Conservation (phyloP, 2,113 vertebrate species). For the Recurvirostra avosetta region DNA sequence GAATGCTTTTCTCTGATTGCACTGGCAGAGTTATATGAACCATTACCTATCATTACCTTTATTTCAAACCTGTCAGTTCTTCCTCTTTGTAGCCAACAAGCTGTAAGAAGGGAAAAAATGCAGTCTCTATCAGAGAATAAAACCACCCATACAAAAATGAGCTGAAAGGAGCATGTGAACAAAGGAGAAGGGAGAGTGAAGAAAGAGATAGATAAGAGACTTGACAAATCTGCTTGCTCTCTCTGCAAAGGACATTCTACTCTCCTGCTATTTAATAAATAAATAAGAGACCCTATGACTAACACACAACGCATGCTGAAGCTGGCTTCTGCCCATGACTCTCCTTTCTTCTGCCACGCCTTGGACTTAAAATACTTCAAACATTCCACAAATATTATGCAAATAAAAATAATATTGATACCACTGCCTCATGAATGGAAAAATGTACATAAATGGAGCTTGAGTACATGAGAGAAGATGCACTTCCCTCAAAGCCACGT, state of each 20-base stretch:
- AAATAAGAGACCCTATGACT: neutral
- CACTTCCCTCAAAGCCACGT: slow-evolving; percentile 22
- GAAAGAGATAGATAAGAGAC: neutral
- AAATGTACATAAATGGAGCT: neutral
- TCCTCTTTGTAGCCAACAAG: slow-evolving; percentile 29
- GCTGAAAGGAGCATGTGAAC: slow-evolving; percentile 13
- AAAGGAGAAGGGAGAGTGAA: neutral
- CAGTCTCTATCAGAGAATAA: slow-evolving; percentile 3
- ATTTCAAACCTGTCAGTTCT: slow-evolving; percentile 42
- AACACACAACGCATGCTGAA: neutral
- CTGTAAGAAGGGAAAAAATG: neutral
- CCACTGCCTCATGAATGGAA: neutral
- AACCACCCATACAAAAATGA: slow-evolving; percentile 24
- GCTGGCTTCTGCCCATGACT: neutral
- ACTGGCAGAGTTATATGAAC: neutral
- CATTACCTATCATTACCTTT: slow-evolving; percentile 42
- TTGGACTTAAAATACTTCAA: neutral
- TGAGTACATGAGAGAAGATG: neutral
- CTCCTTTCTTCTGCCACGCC: neutral
- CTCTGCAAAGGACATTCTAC: slow-evolving; percentile 32
- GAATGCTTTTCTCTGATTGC: neutral
- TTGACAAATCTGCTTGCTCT: slow-evolving; percentile 16
- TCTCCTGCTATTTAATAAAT: neutral
- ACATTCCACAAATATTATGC: slow-evolving; percentile 5
- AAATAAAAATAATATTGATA: slow-evolving; percentile 15